phyloP scores from a whole-genome alignment of 1,140 invertebrate species.

The Leptinotarsa undecemlineata region DNA sequence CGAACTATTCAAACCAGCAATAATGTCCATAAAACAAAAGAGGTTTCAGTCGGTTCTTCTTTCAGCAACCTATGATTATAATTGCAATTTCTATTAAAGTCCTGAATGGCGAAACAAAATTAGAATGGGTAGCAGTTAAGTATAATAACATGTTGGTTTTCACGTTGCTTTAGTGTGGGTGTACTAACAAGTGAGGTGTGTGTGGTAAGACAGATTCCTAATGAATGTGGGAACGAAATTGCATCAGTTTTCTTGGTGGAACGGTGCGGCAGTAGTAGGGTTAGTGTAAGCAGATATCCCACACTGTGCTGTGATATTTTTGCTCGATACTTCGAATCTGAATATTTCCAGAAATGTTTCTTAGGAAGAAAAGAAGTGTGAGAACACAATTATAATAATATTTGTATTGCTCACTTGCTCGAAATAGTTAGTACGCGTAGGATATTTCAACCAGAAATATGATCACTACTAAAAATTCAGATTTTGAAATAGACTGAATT shows the following conservation, averaged over 20 bases:
- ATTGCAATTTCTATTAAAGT: conserved; percentile 24
- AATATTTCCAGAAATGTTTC: no score
- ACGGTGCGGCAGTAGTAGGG: neutral
- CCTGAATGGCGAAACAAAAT: conserved; percentile 24
- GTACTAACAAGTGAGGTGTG: conserved; percentile 27
- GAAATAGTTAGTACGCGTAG: no score
- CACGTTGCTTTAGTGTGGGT: conserved; percentile 24
- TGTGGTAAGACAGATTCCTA: conserved; percentile 19
- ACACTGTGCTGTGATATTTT: neutral
- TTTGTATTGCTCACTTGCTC: no score
- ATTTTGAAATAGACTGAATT: no score
- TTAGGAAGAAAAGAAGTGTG: no score
- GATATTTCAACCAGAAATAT: no score
- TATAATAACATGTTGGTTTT: conserved; percentile 28
- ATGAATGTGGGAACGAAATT: conserved; percentile 24
- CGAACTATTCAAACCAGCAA: neutral
- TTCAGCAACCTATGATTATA: conserved; percentile 21
- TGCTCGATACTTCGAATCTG: neutral
- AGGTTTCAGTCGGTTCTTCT: conserved; percentile 1
- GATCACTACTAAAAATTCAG: no score
- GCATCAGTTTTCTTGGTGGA: neutral
- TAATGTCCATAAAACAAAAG: conserved; percentile 8
- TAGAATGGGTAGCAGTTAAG: conserved; percentile 25
- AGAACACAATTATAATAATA: no score
- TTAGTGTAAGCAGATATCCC: neutral